Base-by-base conservation (phyloP, 2,888 invertebrate species). In the Polydrusus pterygomalis region DNA sequence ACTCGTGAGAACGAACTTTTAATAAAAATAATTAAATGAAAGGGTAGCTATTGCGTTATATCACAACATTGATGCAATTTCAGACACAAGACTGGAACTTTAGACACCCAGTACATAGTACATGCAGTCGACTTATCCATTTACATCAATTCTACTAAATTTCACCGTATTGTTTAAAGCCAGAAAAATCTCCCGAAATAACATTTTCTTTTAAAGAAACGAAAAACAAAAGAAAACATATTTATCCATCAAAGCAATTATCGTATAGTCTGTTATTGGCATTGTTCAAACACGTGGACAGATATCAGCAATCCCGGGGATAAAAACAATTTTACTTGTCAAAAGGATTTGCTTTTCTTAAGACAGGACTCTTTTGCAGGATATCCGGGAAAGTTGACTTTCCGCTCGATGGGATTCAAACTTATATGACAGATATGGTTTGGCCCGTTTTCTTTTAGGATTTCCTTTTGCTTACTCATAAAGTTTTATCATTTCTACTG, bases 321-420 rank as follows among this genome's bases (percentile, higher is more conserved):
- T 74, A 74, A 78, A 77, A 77, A 74, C 78, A 78, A 78, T 78
- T 76, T 70, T 56, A 75, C 63, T 45, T 51, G 75, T 73, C 76
- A 78, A 75, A 75, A 75, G 75, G 70, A 70, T 70, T 75, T 67
- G 75, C 56, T 63, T 70, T 64, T 38, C 70, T 75, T 69, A 68
- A 74, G 68, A 62, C 77, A 70, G 68, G 69, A 65, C 54, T 71
- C 65, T 70, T 51, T 67, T 40, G 70, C 75, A 63, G 74, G 77
- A 77, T 68, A 77, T 77, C 74, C 77, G 74, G 70, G 70, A 63
- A 68, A 74, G 70, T 74, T 77, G 74, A 68, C 77, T 77, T 74
- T 77, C 74, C 77, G 74, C 77, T 54, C 56, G 63, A 74, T 51
- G 71, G 68, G n/a, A 43, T 43, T 13, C 43, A 43, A 43, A 43